Conservation (phyloP, 92 coral and sea anemone species). For the Zoanthus solanderi region DNA sequence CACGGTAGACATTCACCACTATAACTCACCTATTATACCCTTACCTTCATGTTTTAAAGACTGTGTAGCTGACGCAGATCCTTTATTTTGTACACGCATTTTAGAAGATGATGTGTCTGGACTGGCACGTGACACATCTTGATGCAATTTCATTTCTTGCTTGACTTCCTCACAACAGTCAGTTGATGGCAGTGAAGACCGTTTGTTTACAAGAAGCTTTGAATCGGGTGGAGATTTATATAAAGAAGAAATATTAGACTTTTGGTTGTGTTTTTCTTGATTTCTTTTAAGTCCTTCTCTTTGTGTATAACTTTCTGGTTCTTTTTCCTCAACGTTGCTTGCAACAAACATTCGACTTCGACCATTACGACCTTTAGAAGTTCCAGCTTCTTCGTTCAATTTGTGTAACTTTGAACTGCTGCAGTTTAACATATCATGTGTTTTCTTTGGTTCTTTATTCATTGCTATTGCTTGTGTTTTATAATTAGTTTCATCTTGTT, state of each 20-base stretch:
- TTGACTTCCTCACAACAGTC: not conserved
- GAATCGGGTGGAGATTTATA: not conserved
- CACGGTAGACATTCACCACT: too few species aligned
- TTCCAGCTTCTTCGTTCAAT: not conserved
- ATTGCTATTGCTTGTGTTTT: not conserved
- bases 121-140: not conserved
- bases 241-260: not conserved
- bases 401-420: not conserved
- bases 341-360: not conserved
- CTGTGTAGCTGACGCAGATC: not conserved
- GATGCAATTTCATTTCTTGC: not conserved
- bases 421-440: not conserved
- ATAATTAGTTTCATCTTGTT: not conserved
- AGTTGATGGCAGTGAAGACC: not conserved
- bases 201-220: not conserved
- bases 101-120: not conserved
- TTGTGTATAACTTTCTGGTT: not conserved
- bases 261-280: not conserved
- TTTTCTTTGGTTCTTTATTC: not conserved
- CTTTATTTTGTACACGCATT: not conserved
- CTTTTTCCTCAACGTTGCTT: not conserved
- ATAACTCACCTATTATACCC: too few species aligned
- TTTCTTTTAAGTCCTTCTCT: not conserved
- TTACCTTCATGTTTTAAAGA: too few species aligned
- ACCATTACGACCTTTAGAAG: not conserved